Evolutionary conservation across 2,113 vertebrate genomes (phyloP).

Genomic region (Bos indicus): DNA sequence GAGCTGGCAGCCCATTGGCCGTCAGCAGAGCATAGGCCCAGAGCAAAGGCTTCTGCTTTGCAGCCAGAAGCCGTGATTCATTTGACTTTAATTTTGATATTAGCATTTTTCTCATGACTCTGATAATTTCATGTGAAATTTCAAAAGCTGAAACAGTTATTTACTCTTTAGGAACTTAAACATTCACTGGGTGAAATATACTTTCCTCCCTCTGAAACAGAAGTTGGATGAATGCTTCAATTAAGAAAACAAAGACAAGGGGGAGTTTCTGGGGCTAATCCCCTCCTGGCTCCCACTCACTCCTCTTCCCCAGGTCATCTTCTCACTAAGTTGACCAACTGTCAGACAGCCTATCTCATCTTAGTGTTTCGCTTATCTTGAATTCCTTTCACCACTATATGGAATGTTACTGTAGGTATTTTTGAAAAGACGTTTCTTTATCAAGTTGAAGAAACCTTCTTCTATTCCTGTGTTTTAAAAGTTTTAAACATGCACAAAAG

Average conservation of each 20-base stretch:
- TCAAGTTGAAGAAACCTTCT: not conserved
- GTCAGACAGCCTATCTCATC: not conserved
- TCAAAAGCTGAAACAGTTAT: constrained; percentile 59
- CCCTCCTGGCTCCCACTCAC: not conserved
- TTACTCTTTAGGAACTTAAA: constrained; percentile 66
- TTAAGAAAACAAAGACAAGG: not conserved
- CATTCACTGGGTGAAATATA: not conserved
- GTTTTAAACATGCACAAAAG: not conserved
- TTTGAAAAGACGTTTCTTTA: not conserved
- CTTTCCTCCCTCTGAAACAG: not conserved
- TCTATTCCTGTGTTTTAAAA: not conserved
- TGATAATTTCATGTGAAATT: constrained; percentile 58
- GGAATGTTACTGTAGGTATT: not conserved
- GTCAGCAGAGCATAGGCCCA: not conserved
- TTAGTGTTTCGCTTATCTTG: constrained; percentile 19
- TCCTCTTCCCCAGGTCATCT: not conserved
- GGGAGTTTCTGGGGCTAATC: not conserved
- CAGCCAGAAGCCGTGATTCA: constrained; percentile 70
- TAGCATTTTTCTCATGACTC: constrained; percentile 74
- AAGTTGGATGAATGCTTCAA: not conserved
- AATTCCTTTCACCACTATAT: not conserved
- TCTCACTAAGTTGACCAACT: not conserved
- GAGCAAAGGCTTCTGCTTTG: constrained; percentile 48
- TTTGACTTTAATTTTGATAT: constrained; percentile 64
- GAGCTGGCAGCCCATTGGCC: constrained; percentile 2